Evolutionary conservation across 2,888 invertebrate species (phyloP), one percentile per base, ranked within the genome.

Genomic region (Arge pagana): DNA sequence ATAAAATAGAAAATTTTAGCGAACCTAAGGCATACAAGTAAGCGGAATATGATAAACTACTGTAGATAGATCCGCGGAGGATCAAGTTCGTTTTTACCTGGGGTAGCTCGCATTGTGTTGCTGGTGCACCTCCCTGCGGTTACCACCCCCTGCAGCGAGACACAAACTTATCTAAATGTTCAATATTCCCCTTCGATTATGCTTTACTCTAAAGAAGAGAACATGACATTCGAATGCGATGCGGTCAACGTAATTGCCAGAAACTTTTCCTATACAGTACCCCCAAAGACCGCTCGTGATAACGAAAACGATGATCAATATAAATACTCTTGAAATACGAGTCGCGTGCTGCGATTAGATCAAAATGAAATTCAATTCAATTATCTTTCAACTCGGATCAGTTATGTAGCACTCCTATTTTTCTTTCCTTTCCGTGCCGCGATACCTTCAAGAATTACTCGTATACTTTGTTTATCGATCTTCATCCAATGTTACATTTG

Each of bases 81-180:
- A 72, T 70, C 62, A 74, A 73, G 75, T 76, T 75, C 74, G 76
- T 75, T 74, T 76, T 76, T 76, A 76, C 76, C 76, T 76, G 76
- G 73, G 72, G 72, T 75, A 71, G 75, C 73, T 74, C 58, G 75
- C 76, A 76, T 74, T 70, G 70, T 71, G 74, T 71, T 70, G 74
- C 68, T 70, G 72, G 70, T 72, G 73, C 73, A 76, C 72, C 75
- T 76, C 73, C 75, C 76, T 74, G 74, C 74, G 74, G 74, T 76
- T 76, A 76, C 74, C 74, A 76, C 74, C 74, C 76, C 75, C 76
- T 76, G 76, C 74, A 75, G 76, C 71, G 74, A 76, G 73, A 76
- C 76, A 76, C 76, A 76, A 76, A 76, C 76, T 76, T 72, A 74
- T 76, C 76, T 75, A 74, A 76, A 75, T 71, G 72, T 73, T 74